phyloP scores from a whole-genome alignment of 1,140 invertebrate species.

The Phymorhynchus buccinoides region DNA sequence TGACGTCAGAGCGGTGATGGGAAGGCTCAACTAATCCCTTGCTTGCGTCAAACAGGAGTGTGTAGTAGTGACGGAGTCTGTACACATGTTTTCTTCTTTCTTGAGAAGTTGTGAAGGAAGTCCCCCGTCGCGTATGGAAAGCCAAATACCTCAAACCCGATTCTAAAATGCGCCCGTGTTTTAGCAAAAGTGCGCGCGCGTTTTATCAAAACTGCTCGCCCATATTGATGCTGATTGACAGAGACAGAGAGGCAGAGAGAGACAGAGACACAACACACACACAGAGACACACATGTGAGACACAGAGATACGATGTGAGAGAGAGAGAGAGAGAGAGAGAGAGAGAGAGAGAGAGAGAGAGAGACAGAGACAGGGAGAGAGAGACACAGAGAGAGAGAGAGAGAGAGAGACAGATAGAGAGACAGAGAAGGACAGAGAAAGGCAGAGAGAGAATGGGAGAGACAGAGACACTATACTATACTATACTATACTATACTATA shows the following conservation, averaged over 20 bases:
- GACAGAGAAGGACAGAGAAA: background rate
- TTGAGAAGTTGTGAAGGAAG: background rate
- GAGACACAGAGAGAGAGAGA: background rate
- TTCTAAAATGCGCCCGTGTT: too few species aligned
- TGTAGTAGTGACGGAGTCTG: background rate
- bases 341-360: conserved; percentile 13
- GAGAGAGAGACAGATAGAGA: background rate
- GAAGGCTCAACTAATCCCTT: too few species aligned
- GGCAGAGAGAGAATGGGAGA: background rate
- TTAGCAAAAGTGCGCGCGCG: too few species aligned
- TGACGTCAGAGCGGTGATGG: too few species aligned
- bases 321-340: conserved; percentile 14
- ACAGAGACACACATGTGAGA: background rate
- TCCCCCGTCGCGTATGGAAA: background rate
- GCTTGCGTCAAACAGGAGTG: too few species aligned
- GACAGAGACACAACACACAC: conserved; percentile 20
- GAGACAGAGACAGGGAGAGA: background rate
- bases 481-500: background rate
- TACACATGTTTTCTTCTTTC: too few species aligned
- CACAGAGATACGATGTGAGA: background rate
- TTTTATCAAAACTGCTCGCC: too few species aligned
- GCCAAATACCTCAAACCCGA: background rate
- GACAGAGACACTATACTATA: background rate
- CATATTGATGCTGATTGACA: background rate
- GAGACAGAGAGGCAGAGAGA: conserved; percentile 4